Evolutionary conservation across 1,140 invertebrate genomes (phyloP).

Genomic region (Drosophila erecta): DNA sequence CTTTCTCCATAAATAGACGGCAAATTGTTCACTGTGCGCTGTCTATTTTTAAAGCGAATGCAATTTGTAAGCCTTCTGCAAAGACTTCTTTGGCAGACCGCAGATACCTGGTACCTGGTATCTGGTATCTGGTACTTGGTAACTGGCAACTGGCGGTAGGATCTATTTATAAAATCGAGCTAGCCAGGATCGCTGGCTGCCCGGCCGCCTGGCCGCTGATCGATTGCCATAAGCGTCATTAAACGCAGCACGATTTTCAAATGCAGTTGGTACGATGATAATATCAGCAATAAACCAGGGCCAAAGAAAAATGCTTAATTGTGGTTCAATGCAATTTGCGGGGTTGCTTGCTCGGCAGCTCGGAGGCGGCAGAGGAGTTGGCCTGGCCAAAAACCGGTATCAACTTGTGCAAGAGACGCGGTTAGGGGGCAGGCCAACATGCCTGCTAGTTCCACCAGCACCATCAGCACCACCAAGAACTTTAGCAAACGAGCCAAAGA

Average conservation of each 20-base stretch:
- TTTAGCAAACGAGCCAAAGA: conserved; percentile 9
- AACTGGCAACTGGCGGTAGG: neutral
- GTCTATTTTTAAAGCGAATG: conserved; percentile 58
- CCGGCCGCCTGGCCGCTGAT: conserved; percentile 15
- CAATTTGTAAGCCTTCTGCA: conserved; percentile 52
- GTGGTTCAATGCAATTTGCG: conserved; percentile 21
- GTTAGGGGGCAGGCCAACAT: neutral
- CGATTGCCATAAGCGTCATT: conserved; percentile 58
- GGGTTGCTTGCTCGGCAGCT: neutral
- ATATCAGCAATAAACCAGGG: conserved; percentile 54
- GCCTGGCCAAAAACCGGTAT: conserved; percentile 19
- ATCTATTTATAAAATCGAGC: conserved; percentile 37
- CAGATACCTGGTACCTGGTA: too few species aligned
- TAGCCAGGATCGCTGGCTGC: conserved; percentile 23
- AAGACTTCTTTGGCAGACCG: conserved; percentile 9
- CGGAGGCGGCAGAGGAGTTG: conserved; percentile 5
- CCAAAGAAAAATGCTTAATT: conserved; percentile 59
- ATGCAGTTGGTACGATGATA: conserved; percentile 41
- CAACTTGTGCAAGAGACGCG: neutral
- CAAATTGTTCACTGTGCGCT: conserved; percentile 31
- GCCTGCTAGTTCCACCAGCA: conserved; percentile 2
- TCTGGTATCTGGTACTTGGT: too few species aligned
- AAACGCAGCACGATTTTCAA: conserved; percentile 62
- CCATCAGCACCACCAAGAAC: conserved; percentile 2
- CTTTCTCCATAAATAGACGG: conserved; percentile 64